Evolutionary conservation across 2,113 vertebrate species (phyloP), one percentile per base, ranked within the genome.

Genomic region (Pelecanus crispus): DNA sequence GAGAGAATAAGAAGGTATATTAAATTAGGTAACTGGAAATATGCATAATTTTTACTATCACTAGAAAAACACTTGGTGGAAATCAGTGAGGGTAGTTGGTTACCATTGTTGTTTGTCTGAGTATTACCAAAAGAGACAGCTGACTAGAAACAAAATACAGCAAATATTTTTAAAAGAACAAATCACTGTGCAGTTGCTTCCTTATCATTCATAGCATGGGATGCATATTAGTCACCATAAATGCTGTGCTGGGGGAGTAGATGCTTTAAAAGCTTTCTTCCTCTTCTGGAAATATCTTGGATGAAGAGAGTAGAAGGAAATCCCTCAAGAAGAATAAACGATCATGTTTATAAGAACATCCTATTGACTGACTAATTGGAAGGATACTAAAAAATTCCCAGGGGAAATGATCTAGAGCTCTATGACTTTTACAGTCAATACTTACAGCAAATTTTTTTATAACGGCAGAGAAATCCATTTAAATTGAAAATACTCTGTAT

Each of bases 291-390:
- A 97, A 88, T 18, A 66, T 92, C 83, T 86, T 97, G 79, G 92
- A 93, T 94, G 53, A 95, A 90, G 32, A 82, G 44, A 7, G 9
- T 92, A 93, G 80, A 96, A 97, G 77, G 68, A 88, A 98, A 97
- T 49, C 68, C 94, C 94, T 72, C 90, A 93, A 97, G 97, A 95
- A 97, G 95, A 96, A 97, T 94, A 93, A 97, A 96, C 78, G 58
- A 88, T 95, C 20, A 17, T 95, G 86, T 98, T 98, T 98, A 92
- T 96, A 97, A 97, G 95, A 98, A 90, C 73, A 97, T 97, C 66
- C 59, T 90, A 98, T 92, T 96, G 95, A 95, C 85, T 88, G 93
- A 79, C 95, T 97, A 98, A 97, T 98, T 98, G 92, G 80, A 97
- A 98, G 67, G 68, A 88, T 88, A 92, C 79, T 94, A 90, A 96